Conservation (phyloP, 2,113 vertebrate species). For the Synodontis membranacea region DNA sequence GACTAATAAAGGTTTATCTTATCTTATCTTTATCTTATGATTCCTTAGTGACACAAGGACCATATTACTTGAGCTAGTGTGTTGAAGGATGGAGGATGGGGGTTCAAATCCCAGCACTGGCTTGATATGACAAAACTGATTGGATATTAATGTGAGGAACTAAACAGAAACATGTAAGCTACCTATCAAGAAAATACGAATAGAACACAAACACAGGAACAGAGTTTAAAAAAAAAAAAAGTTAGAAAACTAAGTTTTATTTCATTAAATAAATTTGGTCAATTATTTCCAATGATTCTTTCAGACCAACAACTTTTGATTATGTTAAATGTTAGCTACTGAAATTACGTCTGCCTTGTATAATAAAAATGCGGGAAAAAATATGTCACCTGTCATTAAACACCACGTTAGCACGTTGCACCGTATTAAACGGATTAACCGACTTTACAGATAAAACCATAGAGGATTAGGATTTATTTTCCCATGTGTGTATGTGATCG, state of each 20-base stretch:
- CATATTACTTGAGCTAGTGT: not conserved
- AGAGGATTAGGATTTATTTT: slow-evolving; percentile 11
- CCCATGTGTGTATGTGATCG: not conserved
- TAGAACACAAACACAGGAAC: not conserved
- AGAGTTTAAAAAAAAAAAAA: not conserved
- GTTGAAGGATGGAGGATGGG: not conserved
- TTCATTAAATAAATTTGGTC: not conserved
- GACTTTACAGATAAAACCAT: not conserved
- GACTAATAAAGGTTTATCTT: no score
- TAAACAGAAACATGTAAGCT: not conserved
- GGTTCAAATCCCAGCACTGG: not conserved
- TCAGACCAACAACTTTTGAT: not conserved
- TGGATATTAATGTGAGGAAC: not conserved
- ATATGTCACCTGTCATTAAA: slow-evolving; percentile 6
- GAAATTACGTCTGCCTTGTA: not conserved
- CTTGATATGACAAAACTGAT: not conserved
- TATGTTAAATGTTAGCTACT: not conserved
- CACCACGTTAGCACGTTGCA: not conserved
- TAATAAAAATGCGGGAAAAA: not conserved
- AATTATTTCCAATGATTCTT: not conserved
- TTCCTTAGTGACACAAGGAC: not conserved
- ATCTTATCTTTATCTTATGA: no score
- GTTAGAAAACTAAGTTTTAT: not conserved
- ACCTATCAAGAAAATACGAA: not conserved
- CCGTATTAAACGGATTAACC: slow-evolving; percentile 13